Conservation (phyloP, 2,888 invertebrate species). For the Spisula solida region DNA sequence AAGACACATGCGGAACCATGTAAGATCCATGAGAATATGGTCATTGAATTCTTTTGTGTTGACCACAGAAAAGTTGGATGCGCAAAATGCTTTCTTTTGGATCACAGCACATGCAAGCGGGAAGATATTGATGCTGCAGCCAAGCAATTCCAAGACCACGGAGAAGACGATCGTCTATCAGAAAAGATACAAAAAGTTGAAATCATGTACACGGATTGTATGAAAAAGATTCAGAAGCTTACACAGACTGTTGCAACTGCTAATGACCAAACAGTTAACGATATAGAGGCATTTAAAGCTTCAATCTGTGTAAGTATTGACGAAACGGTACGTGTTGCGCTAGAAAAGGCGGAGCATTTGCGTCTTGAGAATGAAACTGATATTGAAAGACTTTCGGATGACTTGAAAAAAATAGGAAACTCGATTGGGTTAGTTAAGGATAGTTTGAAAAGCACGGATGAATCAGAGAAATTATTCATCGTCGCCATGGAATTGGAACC, state of each 20-base stretch:
- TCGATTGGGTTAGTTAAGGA: neutral
- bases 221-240: neutral
- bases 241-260: neutral
- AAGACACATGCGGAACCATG: neutral
- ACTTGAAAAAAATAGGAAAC: neutral
- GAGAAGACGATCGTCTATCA: neutral
- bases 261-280: neutral
- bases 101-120: neutral
- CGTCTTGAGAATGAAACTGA: neutral
- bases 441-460: neutral
- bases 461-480: neutral
- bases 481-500: neutral
- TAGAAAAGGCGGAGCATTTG: neutral
- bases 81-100: neutral
- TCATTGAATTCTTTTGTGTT: neutral
- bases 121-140: neutral
- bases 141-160: neutral
- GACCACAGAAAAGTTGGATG: neutral
- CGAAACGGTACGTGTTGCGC: neutral
- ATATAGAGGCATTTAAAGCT: neutral
- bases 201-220: neutral
- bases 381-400: neutral
- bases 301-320: neutral
- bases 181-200: neutral
- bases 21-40: neutral